Evolutionary conservation across 2,113 vertebrate genomes (phyloP).

Genomic region (Condylura cristata): DNA sequence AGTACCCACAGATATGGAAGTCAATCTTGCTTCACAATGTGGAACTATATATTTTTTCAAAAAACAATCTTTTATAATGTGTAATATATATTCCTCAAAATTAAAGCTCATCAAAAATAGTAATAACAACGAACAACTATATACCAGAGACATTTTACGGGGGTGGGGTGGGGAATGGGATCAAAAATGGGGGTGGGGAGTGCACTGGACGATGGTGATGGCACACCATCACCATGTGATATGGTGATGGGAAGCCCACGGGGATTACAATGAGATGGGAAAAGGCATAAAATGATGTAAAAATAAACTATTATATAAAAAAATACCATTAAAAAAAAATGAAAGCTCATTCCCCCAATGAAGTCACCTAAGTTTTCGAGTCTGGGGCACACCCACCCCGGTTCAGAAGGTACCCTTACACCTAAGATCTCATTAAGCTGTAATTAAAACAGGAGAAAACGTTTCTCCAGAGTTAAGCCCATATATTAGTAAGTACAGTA

Average conservation of each 20-base stretch:
- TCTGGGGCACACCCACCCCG: not conserved
- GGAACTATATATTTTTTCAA: not conserved
- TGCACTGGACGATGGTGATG: too few relatives aligned
- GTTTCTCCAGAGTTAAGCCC: not conserved
- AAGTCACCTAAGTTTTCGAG: not conserved
- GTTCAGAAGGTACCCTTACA: not conserved
- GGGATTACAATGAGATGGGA: too few relatives aligned
- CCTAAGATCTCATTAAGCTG: not conserved
- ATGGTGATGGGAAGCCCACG: too few relatives aligned
- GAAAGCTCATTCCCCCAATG: not conserved
- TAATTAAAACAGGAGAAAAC: not conserved
- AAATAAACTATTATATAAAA: too few relatives aligned
- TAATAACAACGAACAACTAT: too few relatives aligned
- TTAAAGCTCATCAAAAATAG: not conserved
- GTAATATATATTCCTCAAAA: slow-evolving; percentile 6
- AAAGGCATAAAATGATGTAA: too few relatives aligned
- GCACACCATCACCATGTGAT: too few relatives aligned
- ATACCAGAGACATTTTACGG: too few relatives aligned
- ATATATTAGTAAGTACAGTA: slow-evolving; percentile 84
- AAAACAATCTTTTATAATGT: slow-evolving; percentile 35
- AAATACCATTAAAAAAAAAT: too few relatives aligned
- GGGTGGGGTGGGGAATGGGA: too few relatives aligned
- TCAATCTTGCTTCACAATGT: not conserved
- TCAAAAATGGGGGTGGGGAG: too few relatives aligned
- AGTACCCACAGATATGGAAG: not conserved